A percentile compares a stretch with the other conserved stretches of the same genome.
Evolutionary conservation across 2,797 vertebrate genomes (phyloP).

Genomic region (Synaphobranchus kaupii): DNA sequence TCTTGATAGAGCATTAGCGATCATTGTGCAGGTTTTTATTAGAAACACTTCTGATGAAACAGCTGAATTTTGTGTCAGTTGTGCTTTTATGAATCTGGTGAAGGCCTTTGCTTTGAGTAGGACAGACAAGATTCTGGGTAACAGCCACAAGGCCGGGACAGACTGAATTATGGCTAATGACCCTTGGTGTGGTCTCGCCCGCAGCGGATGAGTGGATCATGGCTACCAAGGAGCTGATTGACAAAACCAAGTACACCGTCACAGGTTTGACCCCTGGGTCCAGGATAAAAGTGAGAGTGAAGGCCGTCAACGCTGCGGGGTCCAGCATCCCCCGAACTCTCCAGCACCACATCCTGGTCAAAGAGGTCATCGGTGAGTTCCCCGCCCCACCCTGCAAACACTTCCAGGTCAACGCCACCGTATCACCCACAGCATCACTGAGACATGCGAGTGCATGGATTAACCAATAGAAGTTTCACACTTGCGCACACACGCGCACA

Average conservation of each 20-base stretch:
- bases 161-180: background rate
- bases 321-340: slow-evolving; percentile 81
- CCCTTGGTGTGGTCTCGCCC: background rate
- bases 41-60: background rate
- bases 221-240: slow-evolving; percentile 85
- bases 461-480: background rate
- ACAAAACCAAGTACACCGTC: slow-evolving; percentile 93
- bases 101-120: background rate
- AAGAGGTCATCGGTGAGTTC: slow-evolving; percentile 90
- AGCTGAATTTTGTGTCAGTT: background rate
- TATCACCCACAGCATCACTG: background rate
- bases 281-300: slow-evolving; percentile 90
- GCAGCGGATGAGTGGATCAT: slow-evolving; percentile 86
- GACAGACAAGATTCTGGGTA: background rate
- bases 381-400: background rate
- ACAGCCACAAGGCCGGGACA: background rate
- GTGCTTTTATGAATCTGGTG: background rate
- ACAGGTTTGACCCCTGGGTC: slow-evolving; percentile 77
- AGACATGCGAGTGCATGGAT: background rate
- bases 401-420: background rate
- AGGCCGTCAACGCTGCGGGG: slow-evolving; percentile 90
- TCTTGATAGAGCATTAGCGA: background rate
- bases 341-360: slow-evolving; percentile 90
- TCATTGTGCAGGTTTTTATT: background rate
- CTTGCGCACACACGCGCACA: background rate